Evolutionary conservation across 2,888 invertebrate species (phyloP).

Genomic region (Parnassius smintheus): DNA sequence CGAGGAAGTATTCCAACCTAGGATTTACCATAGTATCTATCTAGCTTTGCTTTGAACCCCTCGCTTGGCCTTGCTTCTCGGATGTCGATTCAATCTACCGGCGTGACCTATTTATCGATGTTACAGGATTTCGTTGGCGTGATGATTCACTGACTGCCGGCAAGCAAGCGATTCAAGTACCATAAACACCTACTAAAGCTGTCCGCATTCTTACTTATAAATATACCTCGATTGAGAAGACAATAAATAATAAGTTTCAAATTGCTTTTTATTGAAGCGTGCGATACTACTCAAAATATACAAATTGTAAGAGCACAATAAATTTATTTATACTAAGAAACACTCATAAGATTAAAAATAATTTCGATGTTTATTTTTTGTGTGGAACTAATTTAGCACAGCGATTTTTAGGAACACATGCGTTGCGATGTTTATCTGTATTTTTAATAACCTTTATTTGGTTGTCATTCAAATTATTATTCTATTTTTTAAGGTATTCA

Average conservation of each 20-base stretch:
- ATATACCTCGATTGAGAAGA: constrained; percentile 61
- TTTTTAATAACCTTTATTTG: background rate
- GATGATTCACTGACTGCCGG: constrained; percentile 41
- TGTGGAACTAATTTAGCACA: constrained; percentile 29
- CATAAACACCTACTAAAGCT: constrained; percentile 49
- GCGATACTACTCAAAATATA: constrained; percentile 36
- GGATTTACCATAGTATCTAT: constrained; percentile 76
- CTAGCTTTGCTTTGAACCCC: constrained; percentile 75
- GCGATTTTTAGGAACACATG: constrained; percentile 37
- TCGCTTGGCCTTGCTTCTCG: constrained; percentile 71
- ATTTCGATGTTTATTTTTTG: background rate
- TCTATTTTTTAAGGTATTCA: constrained; percentile 15
- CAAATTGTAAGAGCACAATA: background rate
- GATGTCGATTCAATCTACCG: constrained; percentile 49
- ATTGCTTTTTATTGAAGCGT: constrained; percentile 52
- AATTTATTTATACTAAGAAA: too few relatives aligned
- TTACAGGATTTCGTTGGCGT: constrained; percentile 77
- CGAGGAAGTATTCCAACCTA: constrained; percentile 85
- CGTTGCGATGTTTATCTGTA: constrained; percentile 39
- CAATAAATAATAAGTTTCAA: constrained; percentile 69
- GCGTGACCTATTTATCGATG: constrained; percentile 73
- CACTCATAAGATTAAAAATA: too few relatives aligned
- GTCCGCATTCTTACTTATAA: constrained; percentile 69
- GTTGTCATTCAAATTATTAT: background rate
- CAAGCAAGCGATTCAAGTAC: constrained; percentile 36